Percentiles rank a stretch among this genome's conserved stretches.
Evolutionary conservation across 2,113 vertebrate genomes (phyloP).

Genomic region (Oxyura jamaicensis): DNA sequence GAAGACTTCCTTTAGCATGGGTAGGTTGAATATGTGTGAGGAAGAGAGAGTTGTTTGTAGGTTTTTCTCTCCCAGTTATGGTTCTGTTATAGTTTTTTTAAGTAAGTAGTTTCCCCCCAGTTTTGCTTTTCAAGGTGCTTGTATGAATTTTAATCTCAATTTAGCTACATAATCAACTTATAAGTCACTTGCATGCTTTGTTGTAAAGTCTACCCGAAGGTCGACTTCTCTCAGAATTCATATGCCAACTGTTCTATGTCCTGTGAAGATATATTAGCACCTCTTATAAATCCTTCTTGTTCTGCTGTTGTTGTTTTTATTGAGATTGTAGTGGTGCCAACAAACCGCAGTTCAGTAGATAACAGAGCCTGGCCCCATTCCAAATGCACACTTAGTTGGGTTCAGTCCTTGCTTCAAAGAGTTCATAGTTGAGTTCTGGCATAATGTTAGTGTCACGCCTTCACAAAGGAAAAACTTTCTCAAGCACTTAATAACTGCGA

Average conservation of each 20-base stretch:
- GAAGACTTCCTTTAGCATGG: rapidly evolving
- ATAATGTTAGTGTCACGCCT: not conserved
- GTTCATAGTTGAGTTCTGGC: not conserved
- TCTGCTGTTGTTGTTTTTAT: not conserved
- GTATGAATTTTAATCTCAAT: not conserved
- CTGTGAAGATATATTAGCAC: not conserved
- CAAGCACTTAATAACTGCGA: not conserved
- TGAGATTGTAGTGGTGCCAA: not conserved
- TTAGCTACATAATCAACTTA: not conserved
- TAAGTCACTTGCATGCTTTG: not conserved
- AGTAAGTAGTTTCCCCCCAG: not conserved
- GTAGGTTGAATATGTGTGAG: not conserved
- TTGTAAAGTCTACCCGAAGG: not conserved
- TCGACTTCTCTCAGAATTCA: not conserved
- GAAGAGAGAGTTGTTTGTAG: not conserved
- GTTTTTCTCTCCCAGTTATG: rapidly evolving
- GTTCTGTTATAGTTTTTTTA: not conserved
- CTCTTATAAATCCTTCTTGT: not conserved
- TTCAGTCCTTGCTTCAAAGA: not conserved
- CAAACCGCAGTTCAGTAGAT: not conserved
- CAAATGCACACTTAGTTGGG: not conserved
- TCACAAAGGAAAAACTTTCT: not conserved
- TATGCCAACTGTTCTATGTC: not conserved
- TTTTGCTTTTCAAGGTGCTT: not conserved
- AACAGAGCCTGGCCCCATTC: not conserved